phyloP scores from a whole-genome alignment of 2,888 invertebrate genomes.

The Lordiphosa andalusiaca region DNA sequence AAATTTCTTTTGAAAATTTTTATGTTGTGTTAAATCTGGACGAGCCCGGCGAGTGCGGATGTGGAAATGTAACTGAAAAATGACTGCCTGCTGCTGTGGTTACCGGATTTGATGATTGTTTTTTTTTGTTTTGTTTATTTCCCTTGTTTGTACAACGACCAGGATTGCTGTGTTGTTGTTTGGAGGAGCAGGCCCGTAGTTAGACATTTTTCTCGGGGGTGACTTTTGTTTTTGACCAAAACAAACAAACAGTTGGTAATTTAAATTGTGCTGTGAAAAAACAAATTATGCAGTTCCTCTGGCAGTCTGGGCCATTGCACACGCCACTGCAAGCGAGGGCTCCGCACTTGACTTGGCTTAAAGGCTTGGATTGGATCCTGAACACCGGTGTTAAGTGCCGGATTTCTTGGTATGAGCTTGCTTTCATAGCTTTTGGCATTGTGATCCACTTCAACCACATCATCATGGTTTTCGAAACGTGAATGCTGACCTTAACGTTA shows the following conservation, averaged over 20 bases:
- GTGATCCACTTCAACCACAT: too few species aligned
- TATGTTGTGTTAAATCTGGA: constrained; percentile 23
- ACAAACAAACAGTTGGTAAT: not conserved
- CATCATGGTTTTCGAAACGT: too few species aligned
- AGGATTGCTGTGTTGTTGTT: constrained; percentile 16
- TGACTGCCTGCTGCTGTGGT: constrained; percentile 62
- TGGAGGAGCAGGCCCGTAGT: constrained; percentile 3
- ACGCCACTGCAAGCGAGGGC: too few species aligned
- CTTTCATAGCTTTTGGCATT: too few species aligned
- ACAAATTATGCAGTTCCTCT: too few species aligned
- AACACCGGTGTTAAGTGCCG: too few species aligned
- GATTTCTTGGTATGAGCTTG: too few species aligned
- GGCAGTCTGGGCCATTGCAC: too few species aligned
- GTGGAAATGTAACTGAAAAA: constrained; percentile 55
- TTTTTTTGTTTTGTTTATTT: constrained; percentile 56
- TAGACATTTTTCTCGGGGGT: constrained; percentile 9
- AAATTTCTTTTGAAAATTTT: constrained; percentile 12
- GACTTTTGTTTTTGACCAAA: constrained; percentile 2
- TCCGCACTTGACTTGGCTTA: too few species aligned
- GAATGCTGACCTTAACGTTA: too few species aligned
- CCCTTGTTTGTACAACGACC: constrained; percentile 13
- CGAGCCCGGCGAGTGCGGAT: constrained; percentile 37
- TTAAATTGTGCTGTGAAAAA: not conserved
- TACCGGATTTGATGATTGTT: constrained; percentile 58
- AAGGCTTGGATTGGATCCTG: too few species aligned